Evolutionary conservation across 1,140 invertebrate species (phyloP), one percentile per base, ranked within the genome.

Genomic region (Phocides pigmalion): DNA sequence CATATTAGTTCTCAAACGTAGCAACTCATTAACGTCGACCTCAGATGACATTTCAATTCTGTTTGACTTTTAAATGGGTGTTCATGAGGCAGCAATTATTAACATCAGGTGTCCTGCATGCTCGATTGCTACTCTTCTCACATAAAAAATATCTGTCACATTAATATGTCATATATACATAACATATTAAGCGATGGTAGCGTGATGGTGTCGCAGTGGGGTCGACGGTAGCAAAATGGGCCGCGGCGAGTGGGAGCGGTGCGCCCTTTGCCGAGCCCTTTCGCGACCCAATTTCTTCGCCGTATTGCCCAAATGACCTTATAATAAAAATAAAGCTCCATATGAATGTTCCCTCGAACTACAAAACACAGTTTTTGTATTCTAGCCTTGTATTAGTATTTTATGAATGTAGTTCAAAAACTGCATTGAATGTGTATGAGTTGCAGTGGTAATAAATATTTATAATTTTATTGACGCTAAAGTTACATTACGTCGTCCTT

Each of bases 221-320:
- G 58, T 47, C 58, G 58, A 49, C 20, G 53, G 53, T 58, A 58
- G 53, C 39, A 22, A 62, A 61, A 62, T 62, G 58, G 58, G 42
- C 39, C 39, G 35, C 11, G 19, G 56, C 42, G 19, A 49, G 20
- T 49, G 51, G 51, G 53, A 44, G 53, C n/a, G 53, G 20, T 42
- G 12, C 58, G 58, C 58, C 58, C 42, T 47, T 62, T 58, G 44
- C 42, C 58, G 12, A 62, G 58, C 58, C 58, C 58, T 39, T 62
- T 47, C 6, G 25, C 42, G 58, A 62, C 58, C 58, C 44, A 39
- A 62, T 62, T 62, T 39, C 58, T 37, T 37, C 50, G 44, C 44
- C 37, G 53, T 44, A 58, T 28, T 58, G 39, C 20, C 39, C 39
- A 58, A 44, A 44, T 44, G 53, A 44, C 39, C 53, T 44, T 58